A percentile compares a stretch with the other conserved stretches of the same genome.
These are phyloP conservation scores for Rosalia funebris DNA, from an alignment of 2,888 invertebrate species.

Conservation along the genomic window DNA sequence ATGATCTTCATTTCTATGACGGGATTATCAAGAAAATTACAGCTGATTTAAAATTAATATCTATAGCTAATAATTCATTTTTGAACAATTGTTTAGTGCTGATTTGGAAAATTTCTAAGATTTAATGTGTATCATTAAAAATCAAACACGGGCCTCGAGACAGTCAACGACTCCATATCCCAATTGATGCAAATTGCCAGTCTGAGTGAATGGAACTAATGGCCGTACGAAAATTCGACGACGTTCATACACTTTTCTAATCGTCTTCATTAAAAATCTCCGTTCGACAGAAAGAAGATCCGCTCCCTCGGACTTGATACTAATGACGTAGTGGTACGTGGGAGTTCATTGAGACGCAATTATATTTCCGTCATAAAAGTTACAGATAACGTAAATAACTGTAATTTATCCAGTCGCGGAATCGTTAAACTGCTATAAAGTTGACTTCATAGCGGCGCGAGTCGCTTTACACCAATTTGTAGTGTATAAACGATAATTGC, in stretches of 20 bases:
- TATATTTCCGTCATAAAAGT: constrained; percentile 11
- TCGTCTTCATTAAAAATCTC: constrained; percentile 9
- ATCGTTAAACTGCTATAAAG: background rate
- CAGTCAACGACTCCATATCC: no score
- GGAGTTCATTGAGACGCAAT: constrained; percentile 4
- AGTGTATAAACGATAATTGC: background rate
- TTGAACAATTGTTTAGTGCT: no score
- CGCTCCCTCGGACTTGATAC: constrained; percentile 7
- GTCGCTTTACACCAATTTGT: background rate
- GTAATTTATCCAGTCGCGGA: background rate
- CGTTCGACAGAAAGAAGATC: background rate
- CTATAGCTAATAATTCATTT: no score
- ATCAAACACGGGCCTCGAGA: no score
- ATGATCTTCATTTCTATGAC: no score
- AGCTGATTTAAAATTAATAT: no score
- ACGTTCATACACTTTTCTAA: background rate
- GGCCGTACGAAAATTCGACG: no score
- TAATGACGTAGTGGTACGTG: constrained; percentile 11
- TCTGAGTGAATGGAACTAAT: no score
- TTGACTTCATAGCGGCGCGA: background rate
- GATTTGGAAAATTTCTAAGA: no score
- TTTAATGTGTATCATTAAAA: no score
- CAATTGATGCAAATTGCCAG: no score
- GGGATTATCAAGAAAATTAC: no score
- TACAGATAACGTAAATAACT: background rate